Percentiles rank a stretch among this genome's conserved stretches.
Conservation (phyloP, 2,888 invertebrate genomes). For the Spialia ferax region DNA sequence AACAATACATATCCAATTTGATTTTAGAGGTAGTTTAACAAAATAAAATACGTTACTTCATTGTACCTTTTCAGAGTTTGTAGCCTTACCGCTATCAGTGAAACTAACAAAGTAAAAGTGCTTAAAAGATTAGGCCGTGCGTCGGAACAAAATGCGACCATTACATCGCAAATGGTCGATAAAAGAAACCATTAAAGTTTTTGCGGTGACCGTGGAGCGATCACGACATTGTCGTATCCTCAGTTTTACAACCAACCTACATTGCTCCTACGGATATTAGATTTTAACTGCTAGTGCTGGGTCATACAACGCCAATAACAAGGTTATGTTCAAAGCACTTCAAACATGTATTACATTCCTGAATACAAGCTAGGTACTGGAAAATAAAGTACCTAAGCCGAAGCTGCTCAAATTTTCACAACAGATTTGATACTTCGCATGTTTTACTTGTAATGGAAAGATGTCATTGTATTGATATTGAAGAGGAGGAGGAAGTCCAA, state of each 20-base stretch:
- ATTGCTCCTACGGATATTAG: slow-evolving; percentile 43
- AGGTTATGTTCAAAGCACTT: slow-evolving; percentile 31
- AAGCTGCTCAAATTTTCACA: neutral
- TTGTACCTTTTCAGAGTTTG: neutral
- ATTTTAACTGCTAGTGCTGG: slow-evolving; percentile 41
- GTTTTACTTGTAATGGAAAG: too few species aligned
- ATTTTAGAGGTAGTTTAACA: too few species aligned
- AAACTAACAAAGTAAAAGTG: slow-evolving; percentile 46
- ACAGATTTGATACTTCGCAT: neutral
- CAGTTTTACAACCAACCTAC: slow-evolving; percentile 56
- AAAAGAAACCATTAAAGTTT: slow-evolving; percentile 75
- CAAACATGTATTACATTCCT: slow-evolving; percentile 15
- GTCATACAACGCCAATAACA: slow-evolving; percentile 31
- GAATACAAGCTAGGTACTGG: neutral
- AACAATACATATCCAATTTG: too few species aligned
- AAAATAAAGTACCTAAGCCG: neutral
- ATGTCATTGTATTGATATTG: too few species aligned
- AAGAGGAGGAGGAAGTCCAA: too few species aligned
- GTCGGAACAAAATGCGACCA: slow-evolving; percentile 57
- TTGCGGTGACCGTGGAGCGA: slow-evolving; percentile 60
- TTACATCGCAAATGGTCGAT: slow-evolving; percentile 70
- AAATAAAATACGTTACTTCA: too few species aligned
- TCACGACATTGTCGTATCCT: slow-evolving; percentile 60
- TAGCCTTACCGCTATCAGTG: neutral
- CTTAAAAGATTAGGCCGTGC: slow-evolving; percentile 63